A percentile compares a stretch with the other conserved stretches of the same genome.
These are phyloP conservation scores for Hecatera dysodea DNA, from an alignment of 2,888 invertebrate species.

Conservation along the genomic window DNA sequence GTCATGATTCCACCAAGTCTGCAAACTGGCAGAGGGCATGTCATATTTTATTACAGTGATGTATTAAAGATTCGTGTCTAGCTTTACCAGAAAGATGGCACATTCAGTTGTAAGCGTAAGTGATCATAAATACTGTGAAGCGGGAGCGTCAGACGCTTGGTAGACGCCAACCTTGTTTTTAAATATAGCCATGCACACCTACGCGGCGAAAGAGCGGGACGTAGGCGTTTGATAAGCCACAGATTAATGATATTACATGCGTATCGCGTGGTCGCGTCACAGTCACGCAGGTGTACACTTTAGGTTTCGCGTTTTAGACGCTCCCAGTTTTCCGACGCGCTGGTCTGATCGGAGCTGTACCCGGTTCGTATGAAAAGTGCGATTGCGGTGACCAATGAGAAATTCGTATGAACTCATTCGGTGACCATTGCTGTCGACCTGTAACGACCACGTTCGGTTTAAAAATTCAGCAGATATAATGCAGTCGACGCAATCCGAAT, in stretches of 20 bases:
- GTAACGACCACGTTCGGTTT: neutral
- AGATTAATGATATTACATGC: slow-evolving; percentile 15
- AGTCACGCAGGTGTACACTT: slow-evolving; percentile 26
- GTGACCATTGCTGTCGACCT: neutral
- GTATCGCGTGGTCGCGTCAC: slow-evolving; percentile 5
- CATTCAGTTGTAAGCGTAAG: neutral
- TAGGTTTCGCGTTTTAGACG: slow-evolving; percentile 12
- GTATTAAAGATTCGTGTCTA: neutral
- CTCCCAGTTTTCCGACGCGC: neutral
- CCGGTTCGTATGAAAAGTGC: neutral
- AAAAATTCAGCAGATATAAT: neutral
- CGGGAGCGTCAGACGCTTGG: neutral
- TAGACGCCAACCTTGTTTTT: slow-evolving; percentile 34
- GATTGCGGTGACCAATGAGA: neutral
- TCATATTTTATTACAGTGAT: neutral
- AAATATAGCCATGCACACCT: slow-evolving; percentile 44
- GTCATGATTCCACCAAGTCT: neutral
- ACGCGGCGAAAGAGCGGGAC: slow-evolving; percentile 3
- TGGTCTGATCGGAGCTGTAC: slow-evolving; percentile 3
- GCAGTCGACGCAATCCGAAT: neutral
- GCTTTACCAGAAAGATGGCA: neutral
- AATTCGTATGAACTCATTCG: neutral
- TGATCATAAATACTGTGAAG: neutral
- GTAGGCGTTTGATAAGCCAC: slow-evolving; percentile 21
- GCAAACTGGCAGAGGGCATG: too few species aligned